Evolutionary conservation across 92 coral and sea anemone species (phyloP).

Genomic region (Palythoa grandiflora): DNA sequence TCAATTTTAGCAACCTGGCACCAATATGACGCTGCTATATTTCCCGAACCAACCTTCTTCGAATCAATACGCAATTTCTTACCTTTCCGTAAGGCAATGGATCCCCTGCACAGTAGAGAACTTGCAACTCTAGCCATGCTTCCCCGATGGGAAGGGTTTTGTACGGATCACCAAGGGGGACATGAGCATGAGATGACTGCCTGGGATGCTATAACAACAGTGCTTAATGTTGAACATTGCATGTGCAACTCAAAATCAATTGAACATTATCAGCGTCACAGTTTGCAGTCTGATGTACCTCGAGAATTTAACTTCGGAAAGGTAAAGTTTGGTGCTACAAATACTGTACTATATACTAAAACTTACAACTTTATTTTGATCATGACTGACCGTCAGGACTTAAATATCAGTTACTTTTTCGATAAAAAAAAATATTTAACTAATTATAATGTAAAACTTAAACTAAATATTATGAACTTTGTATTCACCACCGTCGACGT

Average conservation of each 20-base stretch:
- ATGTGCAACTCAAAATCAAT: background rate
- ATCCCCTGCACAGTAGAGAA: constrained; percentile 12
- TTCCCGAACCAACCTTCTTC: background rate
- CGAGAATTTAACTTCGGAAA: background rate
- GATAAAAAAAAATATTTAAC: no score
- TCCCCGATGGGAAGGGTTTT: constrained; percentile 42
- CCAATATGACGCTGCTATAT: constrained; percentile 42
- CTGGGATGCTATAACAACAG: constrained; percentile 5
- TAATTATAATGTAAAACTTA: no score
- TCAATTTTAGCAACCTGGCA: background rate
- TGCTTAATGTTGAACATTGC: background rate
- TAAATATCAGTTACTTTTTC: no score
- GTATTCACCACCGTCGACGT: no score
- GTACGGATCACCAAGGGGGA: constrained; percentile 20
- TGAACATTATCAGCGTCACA: background rate
- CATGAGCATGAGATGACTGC: constrained; percentile 14
- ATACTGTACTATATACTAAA: no score
- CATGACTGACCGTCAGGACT: no score
- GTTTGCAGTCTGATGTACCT: background rate
- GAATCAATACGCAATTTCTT: background rate
- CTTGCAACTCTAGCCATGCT: constrained; percentile 23
- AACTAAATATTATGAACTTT: no score
- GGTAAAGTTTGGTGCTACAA: background rate
- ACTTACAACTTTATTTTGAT: no score
- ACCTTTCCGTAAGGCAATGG: constrained; percentile 20